phyloP scores from a whole-genome alignment of 2,113 vertebrate genomes.

The Salvator merianae region DNA sequence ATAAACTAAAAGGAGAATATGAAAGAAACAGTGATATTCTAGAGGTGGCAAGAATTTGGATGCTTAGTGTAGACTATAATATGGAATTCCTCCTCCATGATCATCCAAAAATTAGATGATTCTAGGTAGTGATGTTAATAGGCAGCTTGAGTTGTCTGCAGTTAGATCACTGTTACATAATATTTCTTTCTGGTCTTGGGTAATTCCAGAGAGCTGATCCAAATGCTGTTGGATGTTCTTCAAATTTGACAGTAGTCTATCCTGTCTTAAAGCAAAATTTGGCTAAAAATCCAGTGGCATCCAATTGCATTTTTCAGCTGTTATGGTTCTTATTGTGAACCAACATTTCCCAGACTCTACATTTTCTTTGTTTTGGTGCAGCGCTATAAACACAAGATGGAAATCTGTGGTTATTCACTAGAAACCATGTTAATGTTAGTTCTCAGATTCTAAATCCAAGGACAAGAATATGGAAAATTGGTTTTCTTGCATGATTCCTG shows the following conservation, averaged over 20 bases:
- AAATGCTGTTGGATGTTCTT: background rate
- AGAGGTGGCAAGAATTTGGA: background rate
- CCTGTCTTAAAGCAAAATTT: background rate
- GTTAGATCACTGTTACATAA: background rate
- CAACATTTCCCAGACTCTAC: background rate
- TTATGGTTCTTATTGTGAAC: background rate
- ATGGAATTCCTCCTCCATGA: background rate
- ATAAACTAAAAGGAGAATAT: too few species aligned
- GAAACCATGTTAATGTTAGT: background rate
- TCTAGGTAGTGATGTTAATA: too few species aligned
- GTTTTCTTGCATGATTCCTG: background rate
- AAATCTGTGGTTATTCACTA: background rate
- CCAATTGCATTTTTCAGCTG: background rate
- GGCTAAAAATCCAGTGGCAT: background rate
- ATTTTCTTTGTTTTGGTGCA: constrained; percentile 5
- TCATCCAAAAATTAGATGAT: background rate
- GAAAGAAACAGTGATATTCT: too few species aligned
- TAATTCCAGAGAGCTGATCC: too few species aligned
- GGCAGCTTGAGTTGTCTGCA: background rate
- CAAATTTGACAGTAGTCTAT: background rate
- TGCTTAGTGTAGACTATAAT: background rate
- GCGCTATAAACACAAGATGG: background rate
- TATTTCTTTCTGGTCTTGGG: background rate
- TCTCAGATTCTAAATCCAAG: background rate
- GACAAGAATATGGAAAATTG: background rate